phyloP scores from a whole-genome alignment of 2,113 vertebrate species.

The Pyxicephalus adspersus region DNA sequence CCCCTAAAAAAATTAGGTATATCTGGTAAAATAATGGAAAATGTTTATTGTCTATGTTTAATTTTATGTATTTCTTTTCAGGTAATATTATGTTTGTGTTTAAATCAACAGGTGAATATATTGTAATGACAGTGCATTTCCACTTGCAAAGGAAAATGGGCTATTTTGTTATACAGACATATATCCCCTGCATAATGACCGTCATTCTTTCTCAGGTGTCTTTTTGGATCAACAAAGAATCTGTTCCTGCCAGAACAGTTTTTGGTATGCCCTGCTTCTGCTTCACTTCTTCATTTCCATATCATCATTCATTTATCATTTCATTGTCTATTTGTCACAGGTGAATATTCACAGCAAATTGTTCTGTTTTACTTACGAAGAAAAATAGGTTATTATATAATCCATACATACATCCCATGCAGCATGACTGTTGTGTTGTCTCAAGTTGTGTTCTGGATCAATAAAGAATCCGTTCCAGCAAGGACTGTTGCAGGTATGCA shows the following conservation, averaged over 20 bases:
- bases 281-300: background rate
- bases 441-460: conserved; percentile 99
- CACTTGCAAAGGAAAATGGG: conserved; percentile 98
- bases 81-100: conserved; percentile 21
- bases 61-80: background rate
- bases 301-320: conserved; percentile 23
- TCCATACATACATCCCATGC: conserved; percentile 98
- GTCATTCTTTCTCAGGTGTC: conserved; percentile 99
- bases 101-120: conserved; percentile 88
- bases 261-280: conserved; percentile 79
- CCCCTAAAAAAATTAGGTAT: too few species aligned
- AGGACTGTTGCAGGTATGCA: conserved; percentile 93
- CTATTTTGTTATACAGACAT: conserved; percentile 99
- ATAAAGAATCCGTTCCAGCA: conserved; percentile 97
- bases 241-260: conserved; percentile 94
- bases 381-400: conserved; percentile 99
- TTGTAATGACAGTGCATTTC: conserved; percentile 98
- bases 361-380: conserved; percentile 94
- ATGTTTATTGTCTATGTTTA: background rate
- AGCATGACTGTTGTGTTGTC: conserved; percentile 99
- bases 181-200: conserved; percentile 99
- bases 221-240: conserved; percentile 99
- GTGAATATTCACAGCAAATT: conserved; percentile 98
- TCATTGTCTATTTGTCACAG: conserved; percentile 68
- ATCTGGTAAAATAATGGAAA: too few species aligned